Percentiles rank a stretch among this genome's conserved stretches.
phyloP scores from a whole-genome alignment of 2,113 vertebrate genomes.

The Sterrhoptilus dennistouni region DNA sequence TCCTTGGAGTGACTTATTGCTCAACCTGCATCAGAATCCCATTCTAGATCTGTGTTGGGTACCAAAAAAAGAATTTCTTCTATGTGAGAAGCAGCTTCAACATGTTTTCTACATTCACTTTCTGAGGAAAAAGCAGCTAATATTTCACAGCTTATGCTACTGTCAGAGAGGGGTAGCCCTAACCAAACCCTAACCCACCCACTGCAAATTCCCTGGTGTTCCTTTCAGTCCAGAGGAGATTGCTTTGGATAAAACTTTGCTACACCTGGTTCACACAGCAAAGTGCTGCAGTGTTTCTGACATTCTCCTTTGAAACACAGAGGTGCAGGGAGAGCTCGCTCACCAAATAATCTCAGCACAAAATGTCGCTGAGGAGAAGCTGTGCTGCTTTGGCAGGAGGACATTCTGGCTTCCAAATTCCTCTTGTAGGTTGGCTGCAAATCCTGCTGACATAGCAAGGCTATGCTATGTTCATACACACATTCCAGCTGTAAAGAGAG shows the following conservation, averaged over 20 bases:
- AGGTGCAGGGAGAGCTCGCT: background rate
- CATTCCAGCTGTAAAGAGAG: constrained; percentile 36
- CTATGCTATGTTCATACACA: background rate
- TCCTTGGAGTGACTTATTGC: constrained; percentile 25
- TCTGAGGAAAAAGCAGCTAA: background rate
- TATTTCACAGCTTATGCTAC: background rate
- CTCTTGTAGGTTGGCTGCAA: constrained; percentile 37
- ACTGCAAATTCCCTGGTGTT: background rate
- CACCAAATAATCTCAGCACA: background rate
- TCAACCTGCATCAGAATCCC: background rate
- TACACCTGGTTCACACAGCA: background rate
- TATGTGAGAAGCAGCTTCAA: background rate
- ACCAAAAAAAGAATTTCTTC: background rate
- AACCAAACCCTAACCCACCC: background rate
- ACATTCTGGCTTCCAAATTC: constrained; percentile 54
- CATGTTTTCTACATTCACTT: background rate
- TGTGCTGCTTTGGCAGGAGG: constrained; percentile 42
- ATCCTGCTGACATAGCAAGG: constrained; percentile 49
- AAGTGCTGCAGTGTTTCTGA: background rate
- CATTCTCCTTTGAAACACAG: background rate
- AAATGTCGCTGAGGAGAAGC: background rate
- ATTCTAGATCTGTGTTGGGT: background rate
- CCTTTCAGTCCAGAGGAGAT: background rate
- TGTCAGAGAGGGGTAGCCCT: background rate
- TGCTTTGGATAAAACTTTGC: background rate